Conservation (phyloP, 2,888 invertebrate species). For the Drosophila hawaiiensis region DNA sequence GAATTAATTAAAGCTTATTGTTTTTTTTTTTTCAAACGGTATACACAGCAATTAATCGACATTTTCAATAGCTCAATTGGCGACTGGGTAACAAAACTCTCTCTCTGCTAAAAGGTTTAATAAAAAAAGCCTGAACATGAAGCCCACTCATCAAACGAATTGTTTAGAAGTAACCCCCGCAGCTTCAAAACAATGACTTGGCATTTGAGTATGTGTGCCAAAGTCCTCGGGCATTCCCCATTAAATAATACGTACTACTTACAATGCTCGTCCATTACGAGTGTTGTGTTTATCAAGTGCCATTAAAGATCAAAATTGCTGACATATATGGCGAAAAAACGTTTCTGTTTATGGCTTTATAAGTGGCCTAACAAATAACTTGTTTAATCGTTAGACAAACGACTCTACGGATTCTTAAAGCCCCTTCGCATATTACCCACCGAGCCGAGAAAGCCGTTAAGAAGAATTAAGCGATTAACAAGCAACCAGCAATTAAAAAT, state of each 20-base stretch:
- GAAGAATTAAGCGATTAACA: background rate
- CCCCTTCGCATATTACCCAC: slow-evolving; percentile 1
- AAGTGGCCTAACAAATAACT: slow-evolving; percentile 6
- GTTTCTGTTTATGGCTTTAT: slow-evolving; percentile 2
- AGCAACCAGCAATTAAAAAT: background rate
- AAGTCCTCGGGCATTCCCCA: slow-evolving; percentile 24
- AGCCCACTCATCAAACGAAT: background rate
- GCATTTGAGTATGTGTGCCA: slow-evolving; percentile 31
- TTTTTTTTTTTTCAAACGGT: background rate
- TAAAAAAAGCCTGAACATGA: background rate
- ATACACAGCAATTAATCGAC: background rate
- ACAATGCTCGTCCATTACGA: slow-evolving; percentile 4
- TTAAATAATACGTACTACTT: slow-evolving; percentile 1
- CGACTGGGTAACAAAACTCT: background rate
- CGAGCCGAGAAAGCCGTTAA: background rate
- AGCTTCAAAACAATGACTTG: slow-evolving; percentile 15
- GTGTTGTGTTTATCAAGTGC: slow-evolving; percentile 23
- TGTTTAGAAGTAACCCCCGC: background rate
- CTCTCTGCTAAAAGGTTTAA: background rate
- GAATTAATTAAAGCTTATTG: background rate
- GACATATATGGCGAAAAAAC: slow-evolving; percentile 22
- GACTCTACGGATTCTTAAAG: slow-evolving; percentile 8
- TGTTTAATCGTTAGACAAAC: slow-evolving; percentile 6
- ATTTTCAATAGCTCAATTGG: background rate
- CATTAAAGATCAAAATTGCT: slow-evolving; percentile 19